Percentiles rank a stretch among this genome's conserved stretches.
Conservation (phyloP, 2,113 vertebrate genomes). For the Dromaius novaehollandiae region DNA sequence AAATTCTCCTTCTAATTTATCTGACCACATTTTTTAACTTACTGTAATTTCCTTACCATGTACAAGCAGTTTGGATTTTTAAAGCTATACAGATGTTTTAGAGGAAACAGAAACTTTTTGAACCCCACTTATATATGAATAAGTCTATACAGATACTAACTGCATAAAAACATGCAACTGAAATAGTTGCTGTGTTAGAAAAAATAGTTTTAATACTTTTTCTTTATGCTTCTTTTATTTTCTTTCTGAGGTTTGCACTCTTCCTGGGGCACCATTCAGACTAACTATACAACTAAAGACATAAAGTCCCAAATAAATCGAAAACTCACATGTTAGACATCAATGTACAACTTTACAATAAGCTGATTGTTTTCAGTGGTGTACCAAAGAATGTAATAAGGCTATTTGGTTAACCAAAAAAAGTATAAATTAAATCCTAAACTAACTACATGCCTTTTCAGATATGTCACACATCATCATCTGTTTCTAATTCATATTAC, state of each 20-base stretch:
- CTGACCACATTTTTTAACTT: not conserved
- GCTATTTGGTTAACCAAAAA: not conserved
- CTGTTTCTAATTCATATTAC: conserved; percentile 12
- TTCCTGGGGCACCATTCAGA: not conserved
- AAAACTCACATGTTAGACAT: not conserved
- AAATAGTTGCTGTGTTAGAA: not conserved
- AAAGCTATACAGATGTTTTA: not conserved
- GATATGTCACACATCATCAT: not conserved
- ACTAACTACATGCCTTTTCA: conserved; percentile 17
- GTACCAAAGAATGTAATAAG: conserved; percentile 17
- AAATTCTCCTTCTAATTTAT: not conserved
- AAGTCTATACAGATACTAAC: not conserved
- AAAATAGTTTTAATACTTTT: not conserved
- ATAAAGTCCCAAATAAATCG: not conserved
- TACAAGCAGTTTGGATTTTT: not conserved
- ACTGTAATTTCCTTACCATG: not conserved
- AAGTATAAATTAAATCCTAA: conserved; percentile 16
- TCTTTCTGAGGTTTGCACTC: not conserved
- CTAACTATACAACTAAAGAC: not conserved
- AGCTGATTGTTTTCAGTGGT: conserved; percentile 24
- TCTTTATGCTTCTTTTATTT: not conserved
- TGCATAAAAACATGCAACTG: not conserved
- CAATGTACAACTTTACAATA: not conserved
- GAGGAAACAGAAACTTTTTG: not conserved
- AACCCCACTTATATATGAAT: not conserved